phyloP scores from a whole-genome alignment of 2,888 invertebrate genomes.

The Chelonus formosanus region DNA sequence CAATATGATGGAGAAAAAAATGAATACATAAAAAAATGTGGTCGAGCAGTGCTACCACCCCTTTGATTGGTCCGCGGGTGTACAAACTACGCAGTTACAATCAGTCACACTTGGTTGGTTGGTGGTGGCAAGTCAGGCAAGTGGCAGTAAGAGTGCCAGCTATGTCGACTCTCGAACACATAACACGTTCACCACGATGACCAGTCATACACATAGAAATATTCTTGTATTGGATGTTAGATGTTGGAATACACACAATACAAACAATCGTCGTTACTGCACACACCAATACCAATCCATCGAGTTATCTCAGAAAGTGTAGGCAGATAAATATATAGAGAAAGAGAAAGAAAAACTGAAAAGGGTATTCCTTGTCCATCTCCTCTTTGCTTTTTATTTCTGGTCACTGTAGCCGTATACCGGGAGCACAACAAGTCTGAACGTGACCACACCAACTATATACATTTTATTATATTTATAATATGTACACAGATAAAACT shows the following conservation, averaged over 20 bases:
- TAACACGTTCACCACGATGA: slow-evolving; percentile 22
- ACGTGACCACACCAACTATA: not conserved
- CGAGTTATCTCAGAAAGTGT: not conserved
- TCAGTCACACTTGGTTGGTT: slow-evolving; percentile 43
- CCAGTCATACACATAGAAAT: slow-evolving; percentile 8
- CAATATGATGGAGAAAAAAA: no score
- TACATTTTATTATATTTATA: slow-evolving; percentile 4
- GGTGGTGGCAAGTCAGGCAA: slow-evolving; percentile 44
- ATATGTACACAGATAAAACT: not conserved
- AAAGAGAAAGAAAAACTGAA: slow-evolving; percentile 12
- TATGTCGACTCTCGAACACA: slow-evolving; percentile 4
- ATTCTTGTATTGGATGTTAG: not conserved
- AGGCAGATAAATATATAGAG: slow-evolving; percentile 8
- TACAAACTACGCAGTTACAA: slow-evolving; percentile 61
- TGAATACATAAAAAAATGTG: not conserved
- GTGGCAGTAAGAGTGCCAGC: slow-evolving; percentile 6
- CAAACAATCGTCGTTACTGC: no score
- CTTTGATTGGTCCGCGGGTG: slow-evolving; percentile 27
- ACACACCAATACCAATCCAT: no score
- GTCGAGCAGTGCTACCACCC: no score
- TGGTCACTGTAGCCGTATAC: not conserved
- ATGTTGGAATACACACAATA: no score
- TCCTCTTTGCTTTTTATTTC: not conserved
- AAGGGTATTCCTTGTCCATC: slow-evolving; percentile 1
- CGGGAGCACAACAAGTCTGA: not conserved